Evolutionary conservation across 1,140 invertebrate species (phyloP).

Genomic region (Rhagoletis zephyria): DNA sequence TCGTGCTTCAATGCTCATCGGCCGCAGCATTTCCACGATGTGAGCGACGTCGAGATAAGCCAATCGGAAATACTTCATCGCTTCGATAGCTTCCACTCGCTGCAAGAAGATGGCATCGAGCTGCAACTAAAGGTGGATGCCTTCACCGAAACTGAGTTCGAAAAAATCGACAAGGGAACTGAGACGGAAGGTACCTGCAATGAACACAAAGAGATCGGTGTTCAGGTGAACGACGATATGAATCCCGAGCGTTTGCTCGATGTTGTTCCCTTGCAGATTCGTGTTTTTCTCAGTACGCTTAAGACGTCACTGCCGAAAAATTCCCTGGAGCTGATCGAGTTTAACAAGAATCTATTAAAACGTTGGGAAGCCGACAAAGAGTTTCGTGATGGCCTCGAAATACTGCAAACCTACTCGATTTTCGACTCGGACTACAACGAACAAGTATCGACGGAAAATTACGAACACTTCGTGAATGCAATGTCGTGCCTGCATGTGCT

Average conservation of each 20-base stretch:
- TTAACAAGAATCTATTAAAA: slow-evolving; percentile 44
- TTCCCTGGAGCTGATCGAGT: neutral
- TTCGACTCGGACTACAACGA: neutral
- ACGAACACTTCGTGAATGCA: slow-evolving; percentile 64
- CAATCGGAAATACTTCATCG: slow-evolving; percentile 52
- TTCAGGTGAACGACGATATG: slow-evolving; percentile 61
- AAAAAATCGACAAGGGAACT: slow-evolving; percentile 13
- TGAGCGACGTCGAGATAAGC: slow-evolving; percentile 52
- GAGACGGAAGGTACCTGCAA: neutral
- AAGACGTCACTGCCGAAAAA: slow-evolving; percentile 1
- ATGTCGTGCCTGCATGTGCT: slow-evolving; percentile 62
- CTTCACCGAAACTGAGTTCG: neutral
- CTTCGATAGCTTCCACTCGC: slow-evolving; percentile 63
- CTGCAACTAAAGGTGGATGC: slow-evolving; percentile 10
- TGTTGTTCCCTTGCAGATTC: slow-evolving; percentile 14
- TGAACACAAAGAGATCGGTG: slow-evolving; percentile 56
- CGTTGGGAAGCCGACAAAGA: slow-evolving; percentile 48
- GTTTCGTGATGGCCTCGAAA: slow-evolving; percentile 55
- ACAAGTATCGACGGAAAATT: slow-evolving; percentile 58
- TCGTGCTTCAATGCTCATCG: slow-evolving; percentile 47
- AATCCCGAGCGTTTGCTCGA: slow-evolving; percentile 62
- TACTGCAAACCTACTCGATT: slow-evolving; percentile 25
- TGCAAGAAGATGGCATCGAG: neutral
- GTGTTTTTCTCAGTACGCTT: slow-evolving; percentile 41
- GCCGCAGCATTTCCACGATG: neutral